A percentile compares a stretch with the other conserved stretches of the same genome.
Conservation (phyloP, 2,888 invertebrate genomes). For the Stenolophus ochropezus region DNA sequence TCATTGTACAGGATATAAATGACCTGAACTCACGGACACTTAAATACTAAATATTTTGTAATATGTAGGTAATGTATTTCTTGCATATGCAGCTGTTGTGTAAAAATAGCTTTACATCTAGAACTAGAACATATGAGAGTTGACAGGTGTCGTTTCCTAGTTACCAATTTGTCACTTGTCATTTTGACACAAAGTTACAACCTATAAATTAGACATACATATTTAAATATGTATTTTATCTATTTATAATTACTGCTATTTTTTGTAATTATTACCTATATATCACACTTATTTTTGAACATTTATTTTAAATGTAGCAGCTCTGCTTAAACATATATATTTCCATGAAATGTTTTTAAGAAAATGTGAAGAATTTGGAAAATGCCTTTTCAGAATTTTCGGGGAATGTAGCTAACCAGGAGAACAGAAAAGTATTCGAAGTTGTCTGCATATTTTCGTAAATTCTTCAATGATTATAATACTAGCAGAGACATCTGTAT, state of each 20-base stretch:
- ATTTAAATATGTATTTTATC: neutral
- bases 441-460: slow-evolving; percentile 39
- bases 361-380: too few species aligned
- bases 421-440: slow-evolving; percentile 38
- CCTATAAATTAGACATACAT: neutral
- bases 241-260: too few species aligned
- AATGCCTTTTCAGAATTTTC: slow-evolving; percentile 39
- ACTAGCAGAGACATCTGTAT: neutral
- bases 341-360: too few species aligned
- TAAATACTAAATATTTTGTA: neutral
- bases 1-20: too few species aligned
- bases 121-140: neutral
- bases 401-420: slow-evolving; percentile 56
- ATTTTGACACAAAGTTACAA: slow-evolving; percentile 7
- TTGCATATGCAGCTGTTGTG: neutral
- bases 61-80: neutral
- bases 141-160: neutral
- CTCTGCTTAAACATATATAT: too few species aligned
- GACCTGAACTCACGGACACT: too few species aligned
- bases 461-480: neutral
- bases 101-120: neutral
- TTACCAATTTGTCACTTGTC: slow-evolving; percentile 2
- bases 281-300: too few species aligned
- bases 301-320: too few species aligned
- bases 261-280: too few species aligned